phyloP scores from a whole-genome alignment of 2,888 invertebrate genomes.

The Dicranocentrus wangi region DNA sequence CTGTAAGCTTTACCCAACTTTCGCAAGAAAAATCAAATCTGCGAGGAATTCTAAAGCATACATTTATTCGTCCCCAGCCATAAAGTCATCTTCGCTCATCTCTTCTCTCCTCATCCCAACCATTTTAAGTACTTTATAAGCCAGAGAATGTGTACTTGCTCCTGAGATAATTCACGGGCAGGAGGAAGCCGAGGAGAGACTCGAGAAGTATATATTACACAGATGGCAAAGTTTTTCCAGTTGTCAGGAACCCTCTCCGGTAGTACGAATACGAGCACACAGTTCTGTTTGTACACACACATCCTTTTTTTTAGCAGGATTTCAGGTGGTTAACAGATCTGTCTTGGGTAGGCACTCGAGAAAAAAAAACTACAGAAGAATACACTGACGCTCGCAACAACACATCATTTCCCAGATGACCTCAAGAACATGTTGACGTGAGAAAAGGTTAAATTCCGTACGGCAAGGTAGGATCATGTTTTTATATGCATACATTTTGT shows the following conservation, averaged over 20 bases:
- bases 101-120: constrained; percentile 37
- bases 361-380: constrained; percentile 42
- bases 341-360: background rate
- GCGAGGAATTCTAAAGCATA: constrained; percentile 62
- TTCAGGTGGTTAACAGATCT: constrained; percentile 31
- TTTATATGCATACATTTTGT: constrained; percentile 34
- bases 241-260: constrained; percentile 14
- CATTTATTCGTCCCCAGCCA: constrained; percentile 66
- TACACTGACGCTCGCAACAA: constrained; percentile 51
- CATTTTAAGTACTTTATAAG: constrained; percentile 45
- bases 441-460: constrained; percentile 64
- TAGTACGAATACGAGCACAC: background rate
- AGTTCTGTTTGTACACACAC: background rate
- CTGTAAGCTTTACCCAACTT: constrained; percentile 40
- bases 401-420: constrained; percentile 64
- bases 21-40: constrained; percentile 66
- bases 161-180: constrained; percentile 35
- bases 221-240: constrained; percentile 30
- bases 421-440: constrained; percentile 63
- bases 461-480: constrained; percentile 29
- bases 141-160: constrained; percentile 4
- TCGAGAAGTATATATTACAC: constrained; percentile 1
- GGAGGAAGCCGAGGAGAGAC: no score
- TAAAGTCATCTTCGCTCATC: constrained; percentile 62
- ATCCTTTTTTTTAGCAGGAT: constrained; percentile 19